phyloP scores from a whole-genome alignment of 2,797 vertebrate genomes.

The Erethizon dorsatum region DNA sequence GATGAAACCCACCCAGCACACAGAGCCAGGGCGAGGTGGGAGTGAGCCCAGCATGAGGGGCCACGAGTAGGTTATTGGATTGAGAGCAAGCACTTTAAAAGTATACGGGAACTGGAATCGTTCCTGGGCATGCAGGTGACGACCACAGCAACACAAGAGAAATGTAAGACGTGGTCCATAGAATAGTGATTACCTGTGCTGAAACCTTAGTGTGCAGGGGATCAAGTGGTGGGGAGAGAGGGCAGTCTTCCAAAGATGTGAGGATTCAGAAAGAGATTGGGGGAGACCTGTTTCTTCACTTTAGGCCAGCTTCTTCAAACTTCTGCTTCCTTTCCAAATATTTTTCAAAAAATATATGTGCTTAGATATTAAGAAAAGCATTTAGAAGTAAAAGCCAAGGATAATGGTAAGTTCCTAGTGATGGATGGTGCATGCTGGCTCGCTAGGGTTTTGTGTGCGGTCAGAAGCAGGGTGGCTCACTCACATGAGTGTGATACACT shows the following conservation, averaged over 20 bases:
- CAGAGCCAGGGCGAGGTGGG: background rate
- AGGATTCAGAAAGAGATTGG: background rate
- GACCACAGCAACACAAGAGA: background rate
- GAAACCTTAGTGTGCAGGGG: background rate
- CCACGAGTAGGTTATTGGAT: background rate
- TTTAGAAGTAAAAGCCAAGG: constrained; percentile 17
- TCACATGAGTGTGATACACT: background rate
- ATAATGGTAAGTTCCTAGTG: background rate
- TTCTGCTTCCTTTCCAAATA: background rate
- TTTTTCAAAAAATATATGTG: background rate
- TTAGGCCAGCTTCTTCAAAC: background rate
- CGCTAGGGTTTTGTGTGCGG: rapidly evolving
- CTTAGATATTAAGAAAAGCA: background rate
- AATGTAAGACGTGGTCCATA: background rate
- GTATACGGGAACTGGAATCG: too few species aligned
- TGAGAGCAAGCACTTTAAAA: background rate
- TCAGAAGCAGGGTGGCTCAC: too few species aligned
- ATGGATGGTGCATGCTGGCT: rapidly evolving
- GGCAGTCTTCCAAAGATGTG: background rate
- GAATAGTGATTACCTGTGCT: background rate
- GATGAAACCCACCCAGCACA: background rate
- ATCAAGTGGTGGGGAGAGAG: background rate
- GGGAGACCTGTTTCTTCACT: background rate
- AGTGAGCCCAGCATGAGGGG: background rate
- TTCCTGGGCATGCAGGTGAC: background rate